Evolutionary conservation across 2,888 invertebrate species (phyloP).

Genomic region (Caenorhabditis wallacei): DNA sequence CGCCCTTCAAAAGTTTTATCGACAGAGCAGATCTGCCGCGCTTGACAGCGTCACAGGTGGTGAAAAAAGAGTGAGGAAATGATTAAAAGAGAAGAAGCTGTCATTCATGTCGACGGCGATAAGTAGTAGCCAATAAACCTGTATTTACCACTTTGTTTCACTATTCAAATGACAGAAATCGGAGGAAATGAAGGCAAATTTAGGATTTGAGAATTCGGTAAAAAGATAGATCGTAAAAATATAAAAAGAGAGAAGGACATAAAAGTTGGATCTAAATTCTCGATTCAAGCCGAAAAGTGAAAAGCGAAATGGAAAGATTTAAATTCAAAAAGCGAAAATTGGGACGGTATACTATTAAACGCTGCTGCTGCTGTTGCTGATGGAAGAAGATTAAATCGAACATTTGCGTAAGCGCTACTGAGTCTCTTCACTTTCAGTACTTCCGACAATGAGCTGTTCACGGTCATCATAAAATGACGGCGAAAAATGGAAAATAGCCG

Average conservation of each 20-base stretch:
- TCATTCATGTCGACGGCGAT: constrained; percentile 1
- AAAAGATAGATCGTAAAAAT: not conserved
- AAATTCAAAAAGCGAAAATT: constrained; percentile 49
- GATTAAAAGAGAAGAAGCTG: constrained; percentile 10
- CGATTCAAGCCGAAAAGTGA: constrained; percentile 10
- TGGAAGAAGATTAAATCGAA: constrained; percentile 57
- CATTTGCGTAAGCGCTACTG: constrained; percentile 60
- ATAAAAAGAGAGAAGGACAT: not conserved
- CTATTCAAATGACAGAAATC: not conserved
- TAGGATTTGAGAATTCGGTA: not conserved
- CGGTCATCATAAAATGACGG: constrained; percentile 24
- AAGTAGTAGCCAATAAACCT: constrained; percentile 55
- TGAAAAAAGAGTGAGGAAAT: constrained; percentile 4
- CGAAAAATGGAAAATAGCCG: constrained; percentile 38
- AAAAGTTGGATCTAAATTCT: not conserved
- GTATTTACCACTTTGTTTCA: constrained; percentile 44
- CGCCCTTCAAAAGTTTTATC: constrained; percentile 41
- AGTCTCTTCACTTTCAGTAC: constrained; percentile 51
- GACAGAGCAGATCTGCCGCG: constrained; percentile 52
- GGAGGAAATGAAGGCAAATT: not conserved
- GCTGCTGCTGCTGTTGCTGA: constrained; percentile 26
- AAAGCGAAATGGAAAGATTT: constrained; percentile 36
- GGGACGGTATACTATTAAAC: constrained; percentile 54
- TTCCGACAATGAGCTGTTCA: constrained; percentile 44
- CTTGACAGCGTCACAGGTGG: constrained; percentile 4